phyloP scores from a whole-genome alignment of 2,797 vertebrate genomes.

The Ctenopoma multispine region DNA sequence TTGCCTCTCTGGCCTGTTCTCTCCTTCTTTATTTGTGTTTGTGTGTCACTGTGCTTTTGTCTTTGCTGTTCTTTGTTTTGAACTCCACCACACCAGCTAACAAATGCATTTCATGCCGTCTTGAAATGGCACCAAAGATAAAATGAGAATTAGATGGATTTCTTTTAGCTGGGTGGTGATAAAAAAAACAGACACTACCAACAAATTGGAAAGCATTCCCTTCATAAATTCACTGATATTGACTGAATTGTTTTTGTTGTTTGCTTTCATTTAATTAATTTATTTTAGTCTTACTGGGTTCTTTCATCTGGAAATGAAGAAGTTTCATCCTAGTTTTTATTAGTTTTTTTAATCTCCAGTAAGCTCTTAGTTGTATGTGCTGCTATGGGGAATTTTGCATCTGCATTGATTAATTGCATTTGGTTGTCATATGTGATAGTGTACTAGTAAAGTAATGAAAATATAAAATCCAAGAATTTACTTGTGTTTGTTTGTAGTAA shows the following conservation, averaged over 20 bases:
- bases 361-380: not conserved
- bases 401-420: not conserved
- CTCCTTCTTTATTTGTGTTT: conserved; percentile 2
- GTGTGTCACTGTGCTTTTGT: conserved; percentile 13
- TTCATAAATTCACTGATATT: not conserved
- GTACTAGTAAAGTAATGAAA: not conserved
- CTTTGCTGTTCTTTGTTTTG: not conserved
- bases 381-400: not conserved
- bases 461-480: not conserved
- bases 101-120: conserved; percentile 15
- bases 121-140: conserved; percentile 24
- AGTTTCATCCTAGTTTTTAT: not conserved
- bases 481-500: no score
- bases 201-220: not conserved
- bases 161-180: conserved; percentile 1
- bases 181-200: not conserved
- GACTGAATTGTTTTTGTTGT: not conserved
- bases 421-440: not conserved
- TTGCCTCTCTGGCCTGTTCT: not conserved
- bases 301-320: conserved; percentile 1
- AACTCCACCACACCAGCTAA: conserved; percentile 8
- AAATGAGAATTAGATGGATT: conserved; percentile 29
- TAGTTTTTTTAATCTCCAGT: not conserved
- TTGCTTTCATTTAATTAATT: not conserved
- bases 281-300: not conserved